Percentiles rank a stretch among this genome's conserved stretches.
phyloP scores from a whole-genome alignment of 2,888 invertebrate species.

The Polydrusus cervinus region DNA sequence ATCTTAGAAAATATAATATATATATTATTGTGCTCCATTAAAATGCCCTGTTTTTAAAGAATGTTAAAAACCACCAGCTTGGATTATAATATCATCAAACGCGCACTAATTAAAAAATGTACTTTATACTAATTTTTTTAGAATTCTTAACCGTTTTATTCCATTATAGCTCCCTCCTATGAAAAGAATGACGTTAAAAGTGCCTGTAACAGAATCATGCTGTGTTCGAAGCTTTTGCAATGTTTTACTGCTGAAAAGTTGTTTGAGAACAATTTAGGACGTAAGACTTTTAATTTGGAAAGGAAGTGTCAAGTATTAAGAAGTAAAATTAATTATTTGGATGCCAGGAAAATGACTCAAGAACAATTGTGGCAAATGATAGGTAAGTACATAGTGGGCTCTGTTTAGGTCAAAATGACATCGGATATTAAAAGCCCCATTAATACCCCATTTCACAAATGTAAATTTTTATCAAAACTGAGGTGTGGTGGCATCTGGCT shows the following conservation, averaged over 20 bases:
- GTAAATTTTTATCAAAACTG: too few relatives aligned
- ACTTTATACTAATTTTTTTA: too few relatives aligned
- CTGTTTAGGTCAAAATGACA: too few relatives aligned
- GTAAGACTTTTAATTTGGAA: conserved; percentile 89
- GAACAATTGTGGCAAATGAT: conserved; percentile 84
- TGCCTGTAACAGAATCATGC: conserved; percentile 83
- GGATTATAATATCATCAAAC: too few relatives aligned
- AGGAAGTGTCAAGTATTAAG: conserved; percentile 83
- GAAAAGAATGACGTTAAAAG: conserved; percentile 76
- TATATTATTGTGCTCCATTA: too few relatives aligned
- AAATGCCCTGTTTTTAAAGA: too few relatives aligned
- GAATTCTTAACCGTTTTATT: not conserved
- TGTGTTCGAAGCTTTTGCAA: conserved; percentile 88
- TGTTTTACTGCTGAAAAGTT: conserved; percentile 91
- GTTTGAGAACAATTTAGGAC: conserved; percentile 82
- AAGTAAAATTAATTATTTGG: conserved; percentile 80
- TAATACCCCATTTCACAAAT: too few relatives aligned
- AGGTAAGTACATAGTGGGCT: conserved; percentile 42
- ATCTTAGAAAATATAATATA: too few relatives aligned
- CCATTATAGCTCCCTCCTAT: conserved; percentile 40
- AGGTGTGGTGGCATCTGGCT: too few relatives aligned
- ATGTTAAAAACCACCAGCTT: too few relatives aligned
- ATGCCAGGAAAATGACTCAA: conserved; percentile 83
- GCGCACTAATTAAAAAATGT: too few relatives aligned
- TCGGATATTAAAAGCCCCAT: too few relatives aligned